Percentiles rank a stretch among this genome's conserved stretches.
These are phyloP conservation scores for Ibidorhyncha struthersii DNA, from an alignment of 2,113 vertebrate species.

Conservation along the genomic window DNA sequence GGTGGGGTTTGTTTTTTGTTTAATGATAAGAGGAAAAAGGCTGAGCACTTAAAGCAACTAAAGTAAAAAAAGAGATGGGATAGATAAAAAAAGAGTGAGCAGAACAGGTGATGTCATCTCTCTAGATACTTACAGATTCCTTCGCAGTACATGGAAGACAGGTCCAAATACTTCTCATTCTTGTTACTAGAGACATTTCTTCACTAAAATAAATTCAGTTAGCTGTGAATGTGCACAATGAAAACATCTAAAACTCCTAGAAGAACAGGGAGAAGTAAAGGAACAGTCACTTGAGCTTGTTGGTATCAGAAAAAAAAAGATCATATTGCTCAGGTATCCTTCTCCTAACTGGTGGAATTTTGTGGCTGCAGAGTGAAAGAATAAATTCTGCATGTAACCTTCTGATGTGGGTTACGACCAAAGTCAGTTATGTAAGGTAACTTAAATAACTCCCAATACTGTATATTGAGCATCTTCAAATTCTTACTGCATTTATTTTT, in stretches of 20 bases:
- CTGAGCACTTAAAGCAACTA: background rate
- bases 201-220: background rate
- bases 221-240: background rate
- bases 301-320: background rate
- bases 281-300: background rate
- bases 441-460: background rate
- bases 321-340: background rate
- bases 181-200: background rate
- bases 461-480: background rate
- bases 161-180: background rate
- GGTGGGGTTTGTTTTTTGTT: background rate
- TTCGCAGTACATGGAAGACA: background rate
- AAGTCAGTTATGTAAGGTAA: background rate
- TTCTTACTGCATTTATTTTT: background rate
- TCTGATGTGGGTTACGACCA: background rate
- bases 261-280: background rate
- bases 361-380: background rate
- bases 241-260: background rate
- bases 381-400: background rate
- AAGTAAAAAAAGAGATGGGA: background rate
- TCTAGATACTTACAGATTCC: background rate
- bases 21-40: background rate
- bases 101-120: accelerated
- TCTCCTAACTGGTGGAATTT: background rate
- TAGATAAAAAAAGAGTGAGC: background rate